A percentile compares a stretch with the other conserved stretches of the same genome.
Conservation (phyloP, 2,888 invertebrate species). For the Spicauda simplicius region DNA sequence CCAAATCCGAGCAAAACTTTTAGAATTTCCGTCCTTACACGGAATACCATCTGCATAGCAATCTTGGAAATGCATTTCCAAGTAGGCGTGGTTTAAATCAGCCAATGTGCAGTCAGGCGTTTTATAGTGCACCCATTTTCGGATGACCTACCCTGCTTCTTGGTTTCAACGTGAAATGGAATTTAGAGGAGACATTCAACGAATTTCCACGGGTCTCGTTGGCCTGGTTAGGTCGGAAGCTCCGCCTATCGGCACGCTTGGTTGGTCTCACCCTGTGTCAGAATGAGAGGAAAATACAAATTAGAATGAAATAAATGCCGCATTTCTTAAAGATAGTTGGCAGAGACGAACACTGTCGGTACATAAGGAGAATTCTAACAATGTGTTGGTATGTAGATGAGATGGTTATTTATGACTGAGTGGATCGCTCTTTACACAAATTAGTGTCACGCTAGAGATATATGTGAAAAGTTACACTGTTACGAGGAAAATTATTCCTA, state of each 20-base stretch:
- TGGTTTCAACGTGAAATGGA: constrained; percentile 50
- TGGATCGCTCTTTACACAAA: constrained; percentile 56
- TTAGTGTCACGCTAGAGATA: constrained; percentile 66
- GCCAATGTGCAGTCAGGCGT: constrained; percentile 85
- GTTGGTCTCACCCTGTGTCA: constrained; percentile 62
- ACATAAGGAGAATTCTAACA: constrained; percentile 72
- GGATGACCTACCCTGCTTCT: constrained; percentile 53
- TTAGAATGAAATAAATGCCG: constrained; percentile 65
- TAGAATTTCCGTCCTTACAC: constrained; percentile 60
- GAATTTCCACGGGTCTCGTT: constrained; percentile 63
- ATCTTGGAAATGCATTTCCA: constrained; percentile 83
- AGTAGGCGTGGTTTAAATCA: constrained; percentile 79
- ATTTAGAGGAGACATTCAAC: constrained; percentile 51
- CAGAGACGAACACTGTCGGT: constrained; percentile 72
- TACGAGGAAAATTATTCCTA: constrained; percentile 26
- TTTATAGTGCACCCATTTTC: constrained; percentile 71
- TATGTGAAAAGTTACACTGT: constrained; percentile 64
- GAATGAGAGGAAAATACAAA: constrained; percentile 62
- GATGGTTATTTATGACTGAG: constrained; percentile 74
- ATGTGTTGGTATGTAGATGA: constrained; percentile 79
- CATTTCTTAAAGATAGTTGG: constrained; percentile 82
- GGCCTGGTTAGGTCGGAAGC: constrained; percentile 57
- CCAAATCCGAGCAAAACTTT: constrained; percentile 62
- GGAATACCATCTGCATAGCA: constrained; percentile 77
- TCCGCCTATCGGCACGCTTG: constrained; percentile 79